Evolutionary conservation across 2,113 vertebrate species (phyloP), one percentile per base, ranked within the genome.

Genomic region (Ictalurus furcatus): DNA sequence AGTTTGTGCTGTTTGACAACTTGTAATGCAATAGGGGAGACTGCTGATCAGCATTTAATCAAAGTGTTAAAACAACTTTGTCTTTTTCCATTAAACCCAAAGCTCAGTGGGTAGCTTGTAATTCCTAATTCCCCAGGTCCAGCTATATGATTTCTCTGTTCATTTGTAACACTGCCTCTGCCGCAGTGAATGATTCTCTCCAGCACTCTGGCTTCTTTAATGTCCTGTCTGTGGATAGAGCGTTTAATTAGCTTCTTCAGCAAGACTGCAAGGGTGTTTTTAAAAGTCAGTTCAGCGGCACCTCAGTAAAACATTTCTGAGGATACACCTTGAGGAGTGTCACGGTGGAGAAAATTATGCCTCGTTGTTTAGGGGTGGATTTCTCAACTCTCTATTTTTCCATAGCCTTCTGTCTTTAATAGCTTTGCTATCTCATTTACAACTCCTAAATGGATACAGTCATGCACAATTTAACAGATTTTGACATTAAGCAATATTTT

Each of bases 231-330:
- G 92, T 89, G 91, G 54, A 48, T 92, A 84, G 91, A 85, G 82
- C 54, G 92, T 91, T 88, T 90, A 94, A 92, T 92, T 93, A 92
- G 86, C 85, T 90, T 91, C 85, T 90, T 91, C 91, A 74, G 76
- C 54, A 88, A 87, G 93, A 91, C 83, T 85, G 54, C 14, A 34
- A 73, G 19, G 13, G 23, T 83, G 13, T 9, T 23, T 84, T 88
- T 54, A 85, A 48, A 84, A 59, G 37, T 52, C n/a, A 5, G 19
- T 65, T 40, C 63, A 88, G 86, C 63, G 17, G 63, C 37, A 65
- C 37, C 44, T 73, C 48, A n/a, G 44, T 71, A 54, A 56, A 83
- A 84, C 23, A 23, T 59, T 58, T 40, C 37, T 52, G 25, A 21
- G 52, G 37, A 37, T 65, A 79, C 56, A 88, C 87, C 54, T 76